A percentile compares a stretch with the other conserved stretches of the same genome.
phyloP scores from a whole-genome alignment of 2,113 vertebrate genomes.

The Callithrix jacchus region DNA sequence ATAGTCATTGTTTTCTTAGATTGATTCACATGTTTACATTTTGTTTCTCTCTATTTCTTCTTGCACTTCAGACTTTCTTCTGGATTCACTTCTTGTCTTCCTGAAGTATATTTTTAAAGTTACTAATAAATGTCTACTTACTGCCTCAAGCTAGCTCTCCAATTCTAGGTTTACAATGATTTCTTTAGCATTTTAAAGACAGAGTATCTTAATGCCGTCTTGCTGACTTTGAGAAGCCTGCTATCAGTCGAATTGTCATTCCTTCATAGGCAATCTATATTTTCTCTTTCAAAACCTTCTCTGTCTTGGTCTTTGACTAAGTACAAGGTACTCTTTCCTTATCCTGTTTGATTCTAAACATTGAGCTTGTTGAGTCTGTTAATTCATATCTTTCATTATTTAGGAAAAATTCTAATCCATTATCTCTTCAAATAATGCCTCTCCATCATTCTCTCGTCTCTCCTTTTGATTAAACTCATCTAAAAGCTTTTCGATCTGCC shows the following conservation, averaged over 20 bases:
- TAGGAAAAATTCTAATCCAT: not conserved
- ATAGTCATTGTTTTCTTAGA: not conserved
- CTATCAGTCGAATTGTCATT: not conserved
- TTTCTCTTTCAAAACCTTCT: slow-evolving; percentile 21
- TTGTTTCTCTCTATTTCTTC: slow-evolving; percentile 2
- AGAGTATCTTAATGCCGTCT: not conserved
- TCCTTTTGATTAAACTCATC: not conserved
- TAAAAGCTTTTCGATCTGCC: not conserved
- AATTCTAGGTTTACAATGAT: not conserved
- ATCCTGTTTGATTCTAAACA: too few relatives aligned
- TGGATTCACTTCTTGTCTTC: not conserved
- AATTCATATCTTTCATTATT: not conserved
- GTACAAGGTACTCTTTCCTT: not conserved
- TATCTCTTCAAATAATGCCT: not conserved
- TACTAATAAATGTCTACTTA: not conserved
- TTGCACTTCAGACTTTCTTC: not conserved
- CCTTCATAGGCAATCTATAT: not conserved
- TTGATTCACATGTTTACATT: not conserved
- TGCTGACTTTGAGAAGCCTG: not conserved
- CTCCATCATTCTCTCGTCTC: not conserved
- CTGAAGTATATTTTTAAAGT: not conserved
- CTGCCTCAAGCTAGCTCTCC: not conserved
- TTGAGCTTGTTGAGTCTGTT: not conserved
- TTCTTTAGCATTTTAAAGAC: not conserved
- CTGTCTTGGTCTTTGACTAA: not conserved